Conservation (phyloP, 2,797 vertebrate genomes). For the Microtus obscurus region DNA sequence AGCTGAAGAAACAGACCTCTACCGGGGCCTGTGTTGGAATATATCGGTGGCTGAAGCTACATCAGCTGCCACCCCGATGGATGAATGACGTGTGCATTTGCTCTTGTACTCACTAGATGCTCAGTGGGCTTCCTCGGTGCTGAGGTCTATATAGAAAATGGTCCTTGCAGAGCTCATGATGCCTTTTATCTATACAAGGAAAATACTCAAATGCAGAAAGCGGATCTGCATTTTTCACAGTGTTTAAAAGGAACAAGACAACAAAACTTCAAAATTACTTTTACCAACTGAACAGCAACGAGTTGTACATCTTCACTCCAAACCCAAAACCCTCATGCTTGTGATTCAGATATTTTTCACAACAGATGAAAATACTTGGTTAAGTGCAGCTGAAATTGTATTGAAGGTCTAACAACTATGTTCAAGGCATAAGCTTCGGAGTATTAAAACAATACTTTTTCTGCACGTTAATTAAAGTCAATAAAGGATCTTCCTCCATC, state of each 20-base stretch:
- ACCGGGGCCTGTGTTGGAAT: accelerated
- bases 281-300: neutral
- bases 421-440: too few species aligned
- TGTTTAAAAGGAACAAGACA: neutral
- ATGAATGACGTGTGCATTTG: neutral
- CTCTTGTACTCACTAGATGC: too few species aligned
- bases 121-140: neutral
- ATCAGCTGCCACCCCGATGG: accelerated
- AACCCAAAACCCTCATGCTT: conserved; percentile 19
- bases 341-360: conserved; percentile 26
- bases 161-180: neutral
- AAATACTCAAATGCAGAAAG: neutral
- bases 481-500: conserved; percentile 46
- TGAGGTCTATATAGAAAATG: neutral
- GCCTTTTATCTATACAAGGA: neutral
- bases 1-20: neutral
- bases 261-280: neutral
- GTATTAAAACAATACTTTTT: conserved; percentile 76
- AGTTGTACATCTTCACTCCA: neutral
- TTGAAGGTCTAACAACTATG: conserved; percentile 33
- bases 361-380: conserved; percentile 16
- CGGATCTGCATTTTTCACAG: neutral
- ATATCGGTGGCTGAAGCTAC: neutral
- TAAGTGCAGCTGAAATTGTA: conserved; percentile 35
- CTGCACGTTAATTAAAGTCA: conserved; percentile 76